phyloP scores from a whole-genome alignment of 2,113 vertebrate genomes.

The Seriola aureovittata region DNA sequence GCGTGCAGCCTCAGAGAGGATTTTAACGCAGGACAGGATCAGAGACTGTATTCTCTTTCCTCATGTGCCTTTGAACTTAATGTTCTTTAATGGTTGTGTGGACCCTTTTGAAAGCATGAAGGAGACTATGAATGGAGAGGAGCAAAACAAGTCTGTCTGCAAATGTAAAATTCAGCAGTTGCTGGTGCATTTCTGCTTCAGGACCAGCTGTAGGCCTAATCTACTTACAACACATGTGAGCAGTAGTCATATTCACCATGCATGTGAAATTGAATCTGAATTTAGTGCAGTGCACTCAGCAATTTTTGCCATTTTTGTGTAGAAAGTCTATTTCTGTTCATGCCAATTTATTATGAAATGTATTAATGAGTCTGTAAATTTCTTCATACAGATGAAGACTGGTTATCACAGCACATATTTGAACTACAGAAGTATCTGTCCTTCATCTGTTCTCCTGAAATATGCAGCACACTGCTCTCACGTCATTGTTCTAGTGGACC shows the following conservation, averaged over 20 bases:
- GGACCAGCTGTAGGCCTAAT: neutral
- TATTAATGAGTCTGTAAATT: neutral
- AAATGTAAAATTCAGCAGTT: conserved; percentile 11
- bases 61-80: neutral
- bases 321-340: neutral
- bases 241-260: neutral
- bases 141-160: conserved; percentile 5
- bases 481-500: neutral
- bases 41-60: neutral
- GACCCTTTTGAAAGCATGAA: conserved; percentile 19
- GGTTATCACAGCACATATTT: conserved; percentile 1
- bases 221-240: conserved; percentile 39
- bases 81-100: neutral
- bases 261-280: neutral
- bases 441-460: neutral
- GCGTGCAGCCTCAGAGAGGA: neutral
- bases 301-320: neutral
- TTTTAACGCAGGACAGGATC: neutral
- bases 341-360: neutral
- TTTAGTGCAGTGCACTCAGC: neutral
- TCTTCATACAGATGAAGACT: conserved; percentile 22
- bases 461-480: neutral
- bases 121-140: neutral
- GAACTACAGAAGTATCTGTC: conserved; percentile 9
- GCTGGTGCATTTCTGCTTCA: neutral